A percentile compares a stretch with the other conserved stretches of the same genome.
Conservation (phyloP, 2,113 vertebrate genomes). For the Paradoxurus hermaphroditus region DNA sequence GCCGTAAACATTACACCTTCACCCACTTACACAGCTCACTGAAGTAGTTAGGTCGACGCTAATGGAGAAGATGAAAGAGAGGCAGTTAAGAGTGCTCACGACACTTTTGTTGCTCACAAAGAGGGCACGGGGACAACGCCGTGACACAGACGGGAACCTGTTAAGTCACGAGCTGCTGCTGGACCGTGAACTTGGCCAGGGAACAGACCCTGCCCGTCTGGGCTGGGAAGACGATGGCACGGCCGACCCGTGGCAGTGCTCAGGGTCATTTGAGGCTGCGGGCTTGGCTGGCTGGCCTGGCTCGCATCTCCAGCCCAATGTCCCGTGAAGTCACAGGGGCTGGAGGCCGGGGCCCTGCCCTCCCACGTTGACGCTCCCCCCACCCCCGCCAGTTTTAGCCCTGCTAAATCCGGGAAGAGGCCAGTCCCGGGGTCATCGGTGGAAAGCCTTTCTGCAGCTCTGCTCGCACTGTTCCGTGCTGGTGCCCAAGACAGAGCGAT, state of each 20-base stretch:
- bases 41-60: rapidly evolving
- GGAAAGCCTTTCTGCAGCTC: rapidly evolving
- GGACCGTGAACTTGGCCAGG: rapidly evolving
- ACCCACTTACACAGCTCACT: rapidly evolving
- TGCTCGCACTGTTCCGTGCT: rapidly evolving
- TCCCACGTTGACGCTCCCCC: no score
- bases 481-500: not conserved
- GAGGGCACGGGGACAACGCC: rapidly evolving
- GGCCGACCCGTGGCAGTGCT: rapidly evolving
- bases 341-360: not conserved
- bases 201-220: rapidly evolving
- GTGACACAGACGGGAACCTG: rapidly evolving
- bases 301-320: not conserved
- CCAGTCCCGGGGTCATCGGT: rapidly evolving
- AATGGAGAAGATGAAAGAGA: not conserved
- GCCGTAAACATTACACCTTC: not conserved
- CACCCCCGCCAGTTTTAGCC: rapidly evolving
- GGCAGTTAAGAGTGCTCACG: rapidly evolving
- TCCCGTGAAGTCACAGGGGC: not conserved
- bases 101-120: rapidly evolving
- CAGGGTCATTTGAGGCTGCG: not conserved
- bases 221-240: not conserved
- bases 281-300: not conserved
- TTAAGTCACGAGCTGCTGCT: not conserved
- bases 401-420: not conserved